A percentile compares a stretch with the other conserved stretches of the same genome.
Conservation (phyloP, 2,113 vertebrate genomes). For the Forbesichthys papilliferus region DNA sequence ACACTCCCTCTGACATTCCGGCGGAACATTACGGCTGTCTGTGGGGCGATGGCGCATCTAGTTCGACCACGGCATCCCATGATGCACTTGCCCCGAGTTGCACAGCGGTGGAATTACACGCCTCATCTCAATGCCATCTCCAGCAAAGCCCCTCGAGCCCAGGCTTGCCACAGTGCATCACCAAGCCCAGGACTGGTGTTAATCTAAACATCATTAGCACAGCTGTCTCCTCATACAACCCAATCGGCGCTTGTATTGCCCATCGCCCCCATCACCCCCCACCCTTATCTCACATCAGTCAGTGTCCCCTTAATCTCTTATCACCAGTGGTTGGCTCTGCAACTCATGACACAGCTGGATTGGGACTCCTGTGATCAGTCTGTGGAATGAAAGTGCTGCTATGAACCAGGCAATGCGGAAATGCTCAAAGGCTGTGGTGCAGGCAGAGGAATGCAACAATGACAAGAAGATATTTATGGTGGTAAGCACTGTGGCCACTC, state of each 20-base stretch:
- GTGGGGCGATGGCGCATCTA: conserved; percentile 51
- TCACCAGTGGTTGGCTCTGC: conserved; percentile 55
- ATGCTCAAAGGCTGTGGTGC: conserved; percentile 61
- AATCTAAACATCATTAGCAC: conserved; percentile 45
- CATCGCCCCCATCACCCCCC: conserved; percentile 37
- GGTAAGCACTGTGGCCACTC: conserved; percentile 54
- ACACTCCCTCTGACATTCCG: conserved; percentile 67
- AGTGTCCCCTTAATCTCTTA: conserved; percentile 57
- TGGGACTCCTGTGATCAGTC: conserved; percentile 68
- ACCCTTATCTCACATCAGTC: conserved; percentile 67
- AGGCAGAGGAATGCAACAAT: conserved; percentile 61
- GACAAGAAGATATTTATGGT: conserved; percentile 66
- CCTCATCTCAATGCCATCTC: conserved; percentile 70
- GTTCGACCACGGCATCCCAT: conserved; percentile 29
- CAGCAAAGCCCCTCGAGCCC: conserved; percentile 29
- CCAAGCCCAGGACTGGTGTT: conserved; percentile 33
- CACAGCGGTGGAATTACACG: not conserved
- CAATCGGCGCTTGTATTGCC: conserved; percentile 51
- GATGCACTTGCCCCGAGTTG: conserved; percentile 25
- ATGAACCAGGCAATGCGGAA: conserved; percentile 57
- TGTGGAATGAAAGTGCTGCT: conserved; percentile 64
- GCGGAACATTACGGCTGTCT: conserved; percentile 76
- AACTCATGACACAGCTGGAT: conserved; percentile 67
- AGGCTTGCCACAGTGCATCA: conserved; percentile 12
- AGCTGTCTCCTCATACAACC: conserved; percentile 57